These are phyloP conservation scores for Xiphophorus birchmanni DNA, from an alignment of 2,797 vertebrate genomes.

Conservation along the genomic window DNA sequence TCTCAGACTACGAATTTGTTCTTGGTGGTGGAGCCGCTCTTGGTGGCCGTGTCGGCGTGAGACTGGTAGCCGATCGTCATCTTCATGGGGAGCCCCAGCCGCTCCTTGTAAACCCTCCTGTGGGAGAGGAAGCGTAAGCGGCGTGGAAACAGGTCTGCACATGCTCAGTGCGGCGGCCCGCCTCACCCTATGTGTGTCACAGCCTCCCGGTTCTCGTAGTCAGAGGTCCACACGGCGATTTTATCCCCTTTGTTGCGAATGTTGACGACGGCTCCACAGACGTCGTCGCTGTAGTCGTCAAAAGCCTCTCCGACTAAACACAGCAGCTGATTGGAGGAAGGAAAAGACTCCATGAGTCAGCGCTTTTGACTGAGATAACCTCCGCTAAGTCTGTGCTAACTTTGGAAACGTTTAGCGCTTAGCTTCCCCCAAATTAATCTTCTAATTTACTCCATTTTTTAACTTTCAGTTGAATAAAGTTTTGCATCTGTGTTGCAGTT, in stretches of 20 bases:
- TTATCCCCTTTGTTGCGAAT: constrained; percentile 98
- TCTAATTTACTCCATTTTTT: too few species aligned
- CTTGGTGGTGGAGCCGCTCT: constrained; percentile 99
- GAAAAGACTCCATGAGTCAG: background rate
- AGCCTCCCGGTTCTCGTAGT: constrained; percentile 95
- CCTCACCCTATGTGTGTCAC: constrained; percentile 98
- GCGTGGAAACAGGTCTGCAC: background rate
- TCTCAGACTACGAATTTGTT: constrained; percentile 99
- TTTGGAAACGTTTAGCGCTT: too few species aligned
- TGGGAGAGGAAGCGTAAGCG: background rate
- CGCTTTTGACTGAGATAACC: background rate
- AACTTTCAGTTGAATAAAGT: too few species aligned
- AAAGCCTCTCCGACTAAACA: constrained; percentile 99
- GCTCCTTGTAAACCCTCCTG: constrained; percentile 98
- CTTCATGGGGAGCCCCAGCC: constrained; percentile 95
- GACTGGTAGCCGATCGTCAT: constrained; percentile 98
- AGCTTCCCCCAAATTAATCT: too few species aligned
- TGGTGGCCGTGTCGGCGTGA: constrained; percentile 96
- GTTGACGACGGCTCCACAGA: constrained; percentile 98
- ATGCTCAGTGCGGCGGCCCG: too few species aligned
- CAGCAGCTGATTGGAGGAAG: constrained; percentile 84
- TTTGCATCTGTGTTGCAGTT: too few species aligned
- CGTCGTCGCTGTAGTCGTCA: constrained; percentile 94
- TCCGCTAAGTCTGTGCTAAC: too few species aligned
- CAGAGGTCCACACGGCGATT: constrained; percentile 98